A percentile compares a stretch with the other conserved stretches of the same genome.
phyloP scores from a whole-genome alignment of 1,140 invertebrate species.

The Augochlora pura region DNA sequence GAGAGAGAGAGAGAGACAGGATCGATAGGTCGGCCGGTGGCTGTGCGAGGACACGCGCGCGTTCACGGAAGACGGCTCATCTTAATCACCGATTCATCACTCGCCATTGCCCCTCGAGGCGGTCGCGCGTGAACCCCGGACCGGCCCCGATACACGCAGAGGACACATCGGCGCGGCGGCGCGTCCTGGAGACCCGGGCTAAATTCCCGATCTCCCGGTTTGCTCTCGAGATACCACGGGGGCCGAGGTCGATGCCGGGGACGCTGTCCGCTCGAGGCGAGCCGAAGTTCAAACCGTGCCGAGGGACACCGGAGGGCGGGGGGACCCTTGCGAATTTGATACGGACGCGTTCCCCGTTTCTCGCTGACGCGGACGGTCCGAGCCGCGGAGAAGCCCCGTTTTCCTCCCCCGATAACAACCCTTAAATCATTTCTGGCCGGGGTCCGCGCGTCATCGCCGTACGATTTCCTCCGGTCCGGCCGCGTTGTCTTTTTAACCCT shows the following conservation, averaged over 20 bases:
- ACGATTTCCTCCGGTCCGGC: conserved; percentile 16
- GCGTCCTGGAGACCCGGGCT: background rate
- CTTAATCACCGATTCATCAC: conserved; percentile 70
- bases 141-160: conserved; percentile 61
- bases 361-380: conserved; percentile 54
- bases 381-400: conserved; percentile 52
- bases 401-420: conserved; percentile 69
- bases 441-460: conserved; percentile 1
- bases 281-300: conserved; percentile 30
- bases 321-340: conserved; percentile 55
- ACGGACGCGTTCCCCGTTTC: conserved; percentile 20
- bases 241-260: background rate
- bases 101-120: conserved; percentile 60
- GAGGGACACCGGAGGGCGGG: conserved; percentile 8
- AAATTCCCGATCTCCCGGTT: background rate
- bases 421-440: conserved; percentile 70
- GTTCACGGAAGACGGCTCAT: conserved; percentile 52
- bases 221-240: background rate
- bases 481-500: no score
- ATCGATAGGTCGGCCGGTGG: conserved; percentile 33
- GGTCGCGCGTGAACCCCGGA: conserved; percentile 61
- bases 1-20: background rate
- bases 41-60: conserved; percentile 23
- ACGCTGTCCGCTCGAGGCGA: background rate
- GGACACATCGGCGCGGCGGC: conserved; percentile 64